Conservation (phyloP, 2,113 vertebrate genomes). For the Strix uralensis region DNA sequence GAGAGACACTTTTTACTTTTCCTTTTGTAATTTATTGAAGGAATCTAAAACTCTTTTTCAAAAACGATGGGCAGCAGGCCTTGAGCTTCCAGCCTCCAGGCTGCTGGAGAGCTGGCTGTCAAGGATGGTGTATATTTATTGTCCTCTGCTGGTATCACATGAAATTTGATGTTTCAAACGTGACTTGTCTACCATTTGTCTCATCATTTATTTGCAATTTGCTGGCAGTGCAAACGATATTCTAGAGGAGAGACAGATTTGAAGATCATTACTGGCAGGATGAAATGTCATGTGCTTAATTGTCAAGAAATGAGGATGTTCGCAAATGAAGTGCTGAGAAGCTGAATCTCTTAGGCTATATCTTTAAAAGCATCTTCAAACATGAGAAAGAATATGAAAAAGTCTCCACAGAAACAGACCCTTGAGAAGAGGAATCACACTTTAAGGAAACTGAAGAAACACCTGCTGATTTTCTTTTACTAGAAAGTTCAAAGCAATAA, state of each 20-base stretch:
- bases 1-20: not conserved
- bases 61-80: not conserved
- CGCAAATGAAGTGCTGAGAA: not conserved
- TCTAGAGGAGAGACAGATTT: not conserved
- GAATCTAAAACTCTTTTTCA: not conserved
- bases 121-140: slow-evolving; percentile 3
- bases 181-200: not conserved
- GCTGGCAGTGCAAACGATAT: not conserved
- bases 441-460: not conserved
- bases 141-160: slow-evolving; percentile 28
- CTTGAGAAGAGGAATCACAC: not conserved
- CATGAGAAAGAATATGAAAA: not conserved
- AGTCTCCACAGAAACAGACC: not conserved
- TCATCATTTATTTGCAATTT: not conserved
- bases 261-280: not conserved
- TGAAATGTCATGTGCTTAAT: not conserved
- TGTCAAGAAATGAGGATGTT: not conserved
- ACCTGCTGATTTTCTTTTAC: not conserved
- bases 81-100: not conserved
- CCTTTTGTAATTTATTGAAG: not conserved
- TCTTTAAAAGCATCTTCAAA: not conserved
- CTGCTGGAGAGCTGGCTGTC: not conserved
- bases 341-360: not conserved
- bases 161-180: not conserved
- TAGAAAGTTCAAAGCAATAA: not conserved